These are phyloP conservation scores for Calonectris borealis DNA, from an alignment of 2,113 vertebrate species.

Conservation along the genomic window DNA sequence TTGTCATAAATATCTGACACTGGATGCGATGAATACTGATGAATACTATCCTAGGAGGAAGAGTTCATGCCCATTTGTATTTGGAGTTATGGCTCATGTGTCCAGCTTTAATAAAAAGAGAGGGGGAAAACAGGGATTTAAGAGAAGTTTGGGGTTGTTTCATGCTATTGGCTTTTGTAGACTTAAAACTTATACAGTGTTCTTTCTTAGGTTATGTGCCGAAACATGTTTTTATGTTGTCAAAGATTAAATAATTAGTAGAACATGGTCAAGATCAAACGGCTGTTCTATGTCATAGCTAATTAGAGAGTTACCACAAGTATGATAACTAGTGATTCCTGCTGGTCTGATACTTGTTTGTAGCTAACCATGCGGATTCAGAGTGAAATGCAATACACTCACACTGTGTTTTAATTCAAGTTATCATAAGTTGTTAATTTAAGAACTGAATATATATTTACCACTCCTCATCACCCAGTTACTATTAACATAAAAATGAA, in stretches of 20 bases:
- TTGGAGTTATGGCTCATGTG: not conserved
- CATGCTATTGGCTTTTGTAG: not conserved
- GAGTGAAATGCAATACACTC: constrained; percentile 22
- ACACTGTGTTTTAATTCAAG: constrained; percentile 32
- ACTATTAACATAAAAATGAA: constrained; percentile 23
- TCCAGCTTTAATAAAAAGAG: not conserved
- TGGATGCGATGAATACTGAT: not conserved
- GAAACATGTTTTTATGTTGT: constrained; percentile 62
- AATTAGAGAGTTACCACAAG: constrained; percentile 64
- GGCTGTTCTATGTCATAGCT: constrained; percentile 45
- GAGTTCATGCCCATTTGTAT: not conserved
- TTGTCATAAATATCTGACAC: not conserved
- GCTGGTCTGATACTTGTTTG: constrained; percentile 34
- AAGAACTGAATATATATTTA: constrained; percentile 39
- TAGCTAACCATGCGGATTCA: not conserved
- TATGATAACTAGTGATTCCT: constrained; percentile 34
- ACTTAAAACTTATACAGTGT: constrained; percentile 27
- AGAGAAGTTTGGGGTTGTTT: not conserved
- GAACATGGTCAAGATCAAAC: constrained; percentile 75
- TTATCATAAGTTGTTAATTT: constrained; percentile 51
- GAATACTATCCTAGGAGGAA: not conserved
- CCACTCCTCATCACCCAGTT: not conserved
- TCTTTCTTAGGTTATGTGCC: constrained; percentile 26
- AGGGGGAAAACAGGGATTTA: not conserved
- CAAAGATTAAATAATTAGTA: constrained; percentile 75